phyloP scores from a whole-genome alignment of 2,888 invertebrate species.

The Andrena minutula region DNA sequence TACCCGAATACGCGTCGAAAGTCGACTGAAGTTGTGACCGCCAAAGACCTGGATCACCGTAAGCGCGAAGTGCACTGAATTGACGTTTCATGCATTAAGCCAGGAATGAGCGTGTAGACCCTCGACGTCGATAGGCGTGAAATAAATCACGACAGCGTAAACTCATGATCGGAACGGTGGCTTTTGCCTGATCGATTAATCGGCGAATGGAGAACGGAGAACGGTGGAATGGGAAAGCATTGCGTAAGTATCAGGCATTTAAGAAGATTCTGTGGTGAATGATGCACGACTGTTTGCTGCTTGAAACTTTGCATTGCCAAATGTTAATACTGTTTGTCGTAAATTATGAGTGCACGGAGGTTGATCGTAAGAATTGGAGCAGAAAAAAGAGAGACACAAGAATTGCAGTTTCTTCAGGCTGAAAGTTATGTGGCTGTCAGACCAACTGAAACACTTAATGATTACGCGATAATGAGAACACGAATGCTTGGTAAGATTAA shows the following conservation, averaged over 20 bases:
- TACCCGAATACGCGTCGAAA: too few species aligned
- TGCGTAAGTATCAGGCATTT: slow-evolving; percentile 69
- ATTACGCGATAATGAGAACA: slow-evolving; percentile 35
- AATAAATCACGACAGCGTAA: slow-evolving; percentile 40
- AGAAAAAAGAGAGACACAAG: background rate
- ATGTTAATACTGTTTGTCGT: slow-evolving; percentile 35
- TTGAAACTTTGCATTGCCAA: slow-evolving; percentile 53
- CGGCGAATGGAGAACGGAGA: slow-evolving; percentile 42
- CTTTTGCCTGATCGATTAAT: slow-evolving; percentile 63
- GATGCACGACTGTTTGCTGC: slow-evolving; percentile 66
- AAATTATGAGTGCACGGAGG: slow-evolving; percentile 5
- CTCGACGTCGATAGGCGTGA: slow-evolving; percentile 19
- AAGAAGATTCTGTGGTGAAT: slow-evolving; percentile 74
- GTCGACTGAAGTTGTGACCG: too few species aligned
- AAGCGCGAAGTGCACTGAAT: too few species aligned
- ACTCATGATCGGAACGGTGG: slow-evolving; percentile 24
- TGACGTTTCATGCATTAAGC: too few species aligned
- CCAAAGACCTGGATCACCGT: too few species aligned
- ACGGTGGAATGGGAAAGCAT: slow-evolving; percentile 41
- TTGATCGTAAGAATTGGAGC: background rate
- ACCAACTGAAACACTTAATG: slow-evolving; percentile 7
- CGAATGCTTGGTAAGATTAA: slow-evolving; percentile 29
- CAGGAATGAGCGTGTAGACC: too few species aligned
- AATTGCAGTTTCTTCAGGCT: background rate
- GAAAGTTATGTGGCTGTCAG: background rate